A percentile compares a stretch with the other conserved stretches of the same genome.
phyloP scores from a whole-genome alignment of 2,113 vertebrate species.

The Limanda limanda region DNA sequence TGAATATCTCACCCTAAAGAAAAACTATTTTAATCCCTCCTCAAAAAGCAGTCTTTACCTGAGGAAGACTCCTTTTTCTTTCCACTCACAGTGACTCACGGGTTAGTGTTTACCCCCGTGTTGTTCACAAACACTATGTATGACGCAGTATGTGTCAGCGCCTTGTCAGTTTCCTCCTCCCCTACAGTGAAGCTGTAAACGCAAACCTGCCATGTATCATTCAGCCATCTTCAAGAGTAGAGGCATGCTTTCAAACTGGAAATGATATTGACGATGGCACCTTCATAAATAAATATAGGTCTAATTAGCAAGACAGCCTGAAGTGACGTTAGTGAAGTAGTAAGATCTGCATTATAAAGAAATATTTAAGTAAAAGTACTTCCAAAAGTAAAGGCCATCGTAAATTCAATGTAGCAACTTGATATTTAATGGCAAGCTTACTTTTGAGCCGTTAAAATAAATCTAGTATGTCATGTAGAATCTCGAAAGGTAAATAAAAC shows the following conservation, averaged over 20 bases:
- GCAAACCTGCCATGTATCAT: slow-evolving; percentile 30
- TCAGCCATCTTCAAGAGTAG: slow-evolving; percentile 12
- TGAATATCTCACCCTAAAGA: slow-evolving; percentile 33
- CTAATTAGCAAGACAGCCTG: too few species aligned
- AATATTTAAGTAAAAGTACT: too few species aligned
- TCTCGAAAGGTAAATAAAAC: background rate
- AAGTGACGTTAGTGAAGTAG: too few species aligned
- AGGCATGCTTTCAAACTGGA: background rate
- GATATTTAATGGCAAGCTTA: background rate
- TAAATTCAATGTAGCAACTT: too few species aligned
- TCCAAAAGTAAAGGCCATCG: too few species aligned
- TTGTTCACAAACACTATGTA: background rate
- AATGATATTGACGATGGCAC: background rate
- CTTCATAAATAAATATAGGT: background rate
- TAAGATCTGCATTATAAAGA: too few species aligned
- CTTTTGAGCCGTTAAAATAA: background rate
- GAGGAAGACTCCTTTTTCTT: too few species aligned
- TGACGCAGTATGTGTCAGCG: slow-evolving; percentile 49
- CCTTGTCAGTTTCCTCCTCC: slow-evolving; percentile 63
- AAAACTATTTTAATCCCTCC: background rate
- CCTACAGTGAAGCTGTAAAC: slow-evolving; percentile 29
- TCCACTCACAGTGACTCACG: background rate
- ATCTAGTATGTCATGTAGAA: slow-evolving; percentile 5
- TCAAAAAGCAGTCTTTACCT: background rate
- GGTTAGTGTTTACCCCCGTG: background rate